Evolutionary conservation across 23 tunicate species (phyloP), one percentile per base, ranked within the genome.

Genomic region (Diplosoma virens): DNA sequence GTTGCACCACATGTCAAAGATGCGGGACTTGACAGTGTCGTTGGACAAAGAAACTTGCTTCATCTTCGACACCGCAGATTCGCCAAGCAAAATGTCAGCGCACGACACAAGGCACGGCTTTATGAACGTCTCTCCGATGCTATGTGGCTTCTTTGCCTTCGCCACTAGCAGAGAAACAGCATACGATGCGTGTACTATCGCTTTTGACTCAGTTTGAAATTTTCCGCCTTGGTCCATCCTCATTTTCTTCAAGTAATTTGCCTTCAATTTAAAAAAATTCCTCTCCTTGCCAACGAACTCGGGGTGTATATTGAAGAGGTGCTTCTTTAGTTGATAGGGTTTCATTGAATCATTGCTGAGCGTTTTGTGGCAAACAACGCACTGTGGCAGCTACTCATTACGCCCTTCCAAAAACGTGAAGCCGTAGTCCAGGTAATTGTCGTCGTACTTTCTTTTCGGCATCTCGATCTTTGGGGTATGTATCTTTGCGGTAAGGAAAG

Each of bases 81-180:
- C 20, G 82, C 82, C 75, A 63, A 77, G 82, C 75, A 77, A 69
- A 77, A 77, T 23, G 55, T 27, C 54, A 63, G 52, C 77, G 33
- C 82, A 77, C 77, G 29, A 56, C 63, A 56, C 63, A 56, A 56
- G 63, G 63, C 25, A 56, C 63, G 21, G 63, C 24, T 56, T 56
- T 56, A 56, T 56, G 63, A 56, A 25, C 63, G 63, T 20, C 63
- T 56, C 63, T 56, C 63, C 63, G 63, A 56, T 56, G 63, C 24
- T 56, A 14, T 56, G 21, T 56, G 63, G 63, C 63, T 16, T 56
- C 63, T 56, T 56, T 20, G 63, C 63, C 25, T 56, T 56, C 25
- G 63, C 63, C 63, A 56, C 21, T 25, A 56, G 63, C 63, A 56
- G 63, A 56, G 63, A 56, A 56, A 56, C 63, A 56, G 63, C 21